Evolutionary conservation across 30 jellyfish, hydroid and myxozoan genomes (phyloP).

Genomic region (Hydra vulgaris): DNA sequence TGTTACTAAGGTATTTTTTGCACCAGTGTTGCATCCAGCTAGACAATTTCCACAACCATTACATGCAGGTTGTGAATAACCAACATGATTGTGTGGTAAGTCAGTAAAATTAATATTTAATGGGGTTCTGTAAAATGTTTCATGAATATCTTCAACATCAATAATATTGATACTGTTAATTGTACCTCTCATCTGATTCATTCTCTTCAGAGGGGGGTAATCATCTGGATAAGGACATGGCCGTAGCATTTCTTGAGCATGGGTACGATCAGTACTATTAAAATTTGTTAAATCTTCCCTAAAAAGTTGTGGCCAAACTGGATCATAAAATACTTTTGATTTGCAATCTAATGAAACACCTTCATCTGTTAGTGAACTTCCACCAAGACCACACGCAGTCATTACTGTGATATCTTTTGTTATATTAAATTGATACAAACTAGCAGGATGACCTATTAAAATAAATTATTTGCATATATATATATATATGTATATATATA

Average conservation of each 20-base stretch:
- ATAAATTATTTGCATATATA: neutral
- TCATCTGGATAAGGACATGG: conserved; percentile 98
- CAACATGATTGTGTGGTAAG: conserved; percentile 89
- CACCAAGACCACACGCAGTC: conserved; percentile 96
- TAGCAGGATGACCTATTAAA: conserved; percentile 77
- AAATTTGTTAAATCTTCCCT: conserved; percentile 84
- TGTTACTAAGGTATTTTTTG: conserved; percentile 85
- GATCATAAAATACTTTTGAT: conserved; percentile 88
- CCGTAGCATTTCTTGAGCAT: conserved; percentile 85
- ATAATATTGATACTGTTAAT: conserved; percentile 46
- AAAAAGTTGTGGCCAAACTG: conserved; percentile 94
- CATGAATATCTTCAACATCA: conserved; percentile 84
- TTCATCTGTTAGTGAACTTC: conserved; percentile 86
- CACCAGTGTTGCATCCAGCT: conserved; percentile 97
- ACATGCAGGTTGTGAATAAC: conserved; percentile 93
- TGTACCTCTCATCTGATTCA: conserved; percentile 64
- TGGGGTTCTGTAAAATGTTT: conserved; percentile 87
- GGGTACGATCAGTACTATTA: conserved; percentile 68
- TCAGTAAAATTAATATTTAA: conserved; percentile 69
- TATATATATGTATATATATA: no score
- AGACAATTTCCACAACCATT: conserved; percentile 97
- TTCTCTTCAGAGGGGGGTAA: conserved; percentile 77
- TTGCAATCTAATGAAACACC: conserved; percentile 92
- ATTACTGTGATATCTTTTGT: conserved; percentile 69
- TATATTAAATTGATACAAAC: conserved; percentile 62